These are phyloP conservation scores for Plecturocebus donacophilus DNA, from an alignment of 2,113 vertebrate genomes.

Conservation along the genomic window DNA sequence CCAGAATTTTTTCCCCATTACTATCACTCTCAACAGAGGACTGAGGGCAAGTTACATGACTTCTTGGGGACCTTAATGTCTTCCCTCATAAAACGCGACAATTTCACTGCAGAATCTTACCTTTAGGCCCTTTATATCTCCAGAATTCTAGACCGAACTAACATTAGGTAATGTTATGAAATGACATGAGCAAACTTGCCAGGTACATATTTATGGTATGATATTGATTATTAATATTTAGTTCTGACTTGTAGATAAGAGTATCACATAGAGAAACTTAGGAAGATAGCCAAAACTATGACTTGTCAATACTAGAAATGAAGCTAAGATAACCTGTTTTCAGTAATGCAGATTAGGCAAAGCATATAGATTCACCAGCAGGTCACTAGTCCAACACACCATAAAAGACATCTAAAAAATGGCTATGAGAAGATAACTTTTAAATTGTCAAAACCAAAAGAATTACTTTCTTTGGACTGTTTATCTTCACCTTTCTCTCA, in stretches of 20 bases:
- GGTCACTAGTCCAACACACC: background rate
- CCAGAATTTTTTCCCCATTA: background rate
- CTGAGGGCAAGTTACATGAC: background rate
- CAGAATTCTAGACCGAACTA: background rate
- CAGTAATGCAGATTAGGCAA: background rate
- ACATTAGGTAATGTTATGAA: background rate
- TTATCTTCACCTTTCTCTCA: background rate
- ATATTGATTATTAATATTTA: background rate
- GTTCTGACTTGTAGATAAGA: conserved; percentile 59
- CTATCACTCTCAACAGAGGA: background rate
- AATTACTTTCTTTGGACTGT: background rate
- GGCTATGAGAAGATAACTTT: background rate
- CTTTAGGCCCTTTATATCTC: background rate
- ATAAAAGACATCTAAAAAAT: background rate
- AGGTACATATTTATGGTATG: background rate
- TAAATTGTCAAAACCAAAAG: conserved; percentile 14
- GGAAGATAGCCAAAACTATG: conserved; percentile 43
- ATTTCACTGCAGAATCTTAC: background rate
- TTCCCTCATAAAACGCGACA: background rate
- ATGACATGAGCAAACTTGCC: conserved; percentile 53
- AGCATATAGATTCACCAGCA: background rate
- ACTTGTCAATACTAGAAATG: conserved; percentile 57
- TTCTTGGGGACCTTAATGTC: conserved; percentile 3
- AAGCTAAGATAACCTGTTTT: conserved; percentile 39
- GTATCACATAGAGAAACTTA: conserved; percentile 11